Evolutionary conservation across 1,140 invertebrate species (phyloP).

Genomic region (Caenorhabditis latens): DNA sequence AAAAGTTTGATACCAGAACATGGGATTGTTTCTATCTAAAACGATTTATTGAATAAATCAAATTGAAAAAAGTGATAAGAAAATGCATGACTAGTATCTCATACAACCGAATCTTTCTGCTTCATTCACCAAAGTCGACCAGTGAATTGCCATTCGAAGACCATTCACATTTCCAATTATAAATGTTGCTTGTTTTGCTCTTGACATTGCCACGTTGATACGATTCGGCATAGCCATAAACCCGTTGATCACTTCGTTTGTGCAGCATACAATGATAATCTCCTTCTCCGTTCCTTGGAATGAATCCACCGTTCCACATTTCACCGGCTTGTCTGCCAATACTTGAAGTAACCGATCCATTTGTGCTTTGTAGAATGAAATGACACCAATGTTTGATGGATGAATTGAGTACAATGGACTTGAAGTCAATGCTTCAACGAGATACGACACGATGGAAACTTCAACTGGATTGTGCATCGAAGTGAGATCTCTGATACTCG

Average conservation of each 20-base stretch:
- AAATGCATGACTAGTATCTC: neutral
- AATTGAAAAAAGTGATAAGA: neutral
- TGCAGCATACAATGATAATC: neutral
- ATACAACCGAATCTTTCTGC: neutral
- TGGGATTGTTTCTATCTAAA: too few relatives aligned
- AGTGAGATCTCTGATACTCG: neutral
- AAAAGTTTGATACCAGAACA: too few relatives aligned
- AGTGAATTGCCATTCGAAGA: neutral
- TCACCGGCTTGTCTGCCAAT: neutral
- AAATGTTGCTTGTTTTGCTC: constrained; percentile 14
- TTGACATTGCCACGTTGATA: constrained; percentile 1
- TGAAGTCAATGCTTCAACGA: neutral
- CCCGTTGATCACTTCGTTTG: neutral
- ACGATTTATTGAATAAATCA: neutral
- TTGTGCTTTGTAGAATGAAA: constrained; percentile 20
- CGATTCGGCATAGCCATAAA: neutral
- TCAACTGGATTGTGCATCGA: neutral
- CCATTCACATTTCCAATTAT: neutral
- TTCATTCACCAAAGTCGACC: neutral
- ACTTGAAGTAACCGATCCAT: neutral
- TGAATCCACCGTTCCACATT: constrained; percentile 1
- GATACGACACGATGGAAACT: neutral
- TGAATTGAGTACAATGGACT: neutral
- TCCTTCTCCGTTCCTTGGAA: constrained; percentile 1
- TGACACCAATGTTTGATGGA: neutral